These are phyloP conservation scores for Myiotriccus ornatus DNA, from an alignment of 2,797 vertebrate genomes.

Conservation along the genomic window DNA sequence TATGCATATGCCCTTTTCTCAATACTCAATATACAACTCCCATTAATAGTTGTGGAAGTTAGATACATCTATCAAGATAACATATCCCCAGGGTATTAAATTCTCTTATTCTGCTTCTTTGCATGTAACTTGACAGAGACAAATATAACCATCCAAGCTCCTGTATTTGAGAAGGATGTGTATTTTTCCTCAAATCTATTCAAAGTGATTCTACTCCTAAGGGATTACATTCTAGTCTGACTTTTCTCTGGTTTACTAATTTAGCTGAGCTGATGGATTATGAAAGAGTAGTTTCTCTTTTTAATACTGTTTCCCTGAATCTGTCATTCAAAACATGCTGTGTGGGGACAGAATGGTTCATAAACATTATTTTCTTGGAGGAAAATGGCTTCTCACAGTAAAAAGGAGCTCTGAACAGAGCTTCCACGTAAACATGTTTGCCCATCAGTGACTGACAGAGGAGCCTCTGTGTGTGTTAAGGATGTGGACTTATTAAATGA, in stretches of 20 bases:
- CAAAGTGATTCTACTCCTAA: neutral
- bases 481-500: constrained; percentile 32
- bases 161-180: constrained; percentile 34
- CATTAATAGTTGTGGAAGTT: neutral
- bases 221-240: constrained; percentile 25
- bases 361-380: constrained; percentile 49
- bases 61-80: constrained; percentile 34
- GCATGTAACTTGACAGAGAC: constrained; percentile 43
- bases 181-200: constrained; percentile 34
- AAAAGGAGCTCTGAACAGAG: constrained; percentile 41
- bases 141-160: constrained; percentile 20
- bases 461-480: constrained; percentile 35
- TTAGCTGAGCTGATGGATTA: constrained; percentile 48
- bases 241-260: constrained; percentile 40
- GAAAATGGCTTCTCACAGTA: constrained; percentile 16
- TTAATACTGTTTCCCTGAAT: constrained; percentile 27
- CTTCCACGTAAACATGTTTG: constrained; percentile 28
- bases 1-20: neutral
- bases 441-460: constrained; percentile 29
- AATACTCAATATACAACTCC: neutral
- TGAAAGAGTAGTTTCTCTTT: constrained; percentile 58
- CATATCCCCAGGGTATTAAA: constrained; percentile 2
- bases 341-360: constrained; percentile 18
- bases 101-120: constrained; percentile 34
- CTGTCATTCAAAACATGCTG: constrained; percentile 31